Evolutionary conservation across 2,888 invertebrate species (phyloP), one percentile per base, ranked within the genome.

Genomic region (Sycophila texana): DNA sequence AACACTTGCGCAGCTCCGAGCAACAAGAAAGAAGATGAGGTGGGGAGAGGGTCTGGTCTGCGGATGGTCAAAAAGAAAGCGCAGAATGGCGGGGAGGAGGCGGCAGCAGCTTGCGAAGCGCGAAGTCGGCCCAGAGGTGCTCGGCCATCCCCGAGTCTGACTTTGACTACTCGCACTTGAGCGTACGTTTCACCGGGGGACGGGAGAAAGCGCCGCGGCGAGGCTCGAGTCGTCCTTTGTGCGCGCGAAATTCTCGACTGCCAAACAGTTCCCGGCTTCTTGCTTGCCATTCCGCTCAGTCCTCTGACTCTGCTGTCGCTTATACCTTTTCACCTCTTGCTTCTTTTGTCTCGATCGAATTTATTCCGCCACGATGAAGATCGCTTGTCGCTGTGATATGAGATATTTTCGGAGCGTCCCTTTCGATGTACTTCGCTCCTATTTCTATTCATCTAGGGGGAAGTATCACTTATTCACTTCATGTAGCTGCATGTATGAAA

Each of bases 101-200:
- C n/a, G 63, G 18, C 63, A 7, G 47, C 39, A 60, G 60, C 60
- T 26, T n/a, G 22, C 53, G 22, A 66, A 55, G 57, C 12, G 22
- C 49, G 58, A 20, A 57, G 67, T 5, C 26, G 55, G n/a, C 14
- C 20, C 55, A 7, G 26, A 20, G 55, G 68, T 12, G 55, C 39
- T 39, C 39, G 39, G 39, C 39, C 39, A 18, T 18, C 13, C 61
- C 61, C 51, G 63, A 66, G 60, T 72, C 76, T 80, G 80, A 73
- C 80, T 80, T 80, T 80, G 80, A 80, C 80, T 79, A 79, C 71
- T 75, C 67, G 72, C 75, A 57, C 66, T 63, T 71, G 60, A 73
- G 58, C 73, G 73, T 80, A 73, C 72, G 73, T 77, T 67, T 71
- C 47, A 57, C 12, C 30, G 72, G 47, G 14, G 30, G 67, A 30